Evolutionary conservation across 1,140 invertebrate genomes (phyloP), one percentile per base, ranked within the genome.

Genomic region (Plutomurus gul): DNA sequence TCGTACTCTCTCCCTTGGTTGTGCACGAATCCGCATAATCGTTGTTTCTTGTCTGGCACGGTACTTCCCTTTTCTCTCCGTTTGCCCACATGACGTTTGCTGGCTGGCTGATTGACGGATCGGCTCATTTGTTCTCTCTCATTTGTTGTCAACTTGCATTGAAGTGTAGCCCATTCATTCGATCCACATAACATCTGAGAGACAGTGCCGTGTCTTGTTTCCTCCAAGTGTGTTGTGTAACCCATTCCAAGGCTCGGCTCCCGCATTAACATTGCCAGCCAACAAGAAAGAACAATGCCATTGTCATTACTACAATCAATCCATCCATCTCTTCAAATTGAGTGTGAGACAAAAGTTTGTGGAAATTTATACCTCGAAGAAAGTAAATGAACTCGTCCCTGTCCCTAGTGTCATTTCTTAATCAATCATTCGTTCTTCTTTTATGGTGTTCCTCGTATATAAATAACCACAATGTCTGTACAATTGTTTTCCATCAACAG

Each of bases 61-160:
- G n/a, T n/a, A n/a, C n/a, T n/a, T n/a, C n/a, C n/a, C n/a, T n/a
- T n/a, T n/a, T 13, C 39, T 43, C 39, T 10, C 39, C 10, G n/a
- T 3, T 43, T 10, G n/a, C 39, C 13, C 51, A 33, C 56, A 33
- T 16, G n/a, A 33, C 27, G 36, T 65, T 65, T 65, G 27, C 36
- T 65, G 30, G 56, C 30, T 65, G 36, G 18, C 36, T 73, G 70
- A 73, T 73, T 73, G 70, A 73, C 70, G 70, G 37, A 40, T 73
- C 40, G 37, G 39, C 70, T 73, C 70, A 73, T 73, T 73, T 73
- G 70, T 73, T 73, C 70, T 46, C 70, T 73, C 37, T 39, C 70
- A 30, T 46, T 73, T 46, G 40, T 43, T 46, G 40, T 73, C 37
- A 65, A 33, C 56, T 65, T 16, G 25, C 10, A 65, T 65, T 27